Percentiles rank a stretch among this genome's conserved stretches.
Conservation (phyloP, 1,140 invertebrate species). For the Drosophila malerkotliana region DNA sequence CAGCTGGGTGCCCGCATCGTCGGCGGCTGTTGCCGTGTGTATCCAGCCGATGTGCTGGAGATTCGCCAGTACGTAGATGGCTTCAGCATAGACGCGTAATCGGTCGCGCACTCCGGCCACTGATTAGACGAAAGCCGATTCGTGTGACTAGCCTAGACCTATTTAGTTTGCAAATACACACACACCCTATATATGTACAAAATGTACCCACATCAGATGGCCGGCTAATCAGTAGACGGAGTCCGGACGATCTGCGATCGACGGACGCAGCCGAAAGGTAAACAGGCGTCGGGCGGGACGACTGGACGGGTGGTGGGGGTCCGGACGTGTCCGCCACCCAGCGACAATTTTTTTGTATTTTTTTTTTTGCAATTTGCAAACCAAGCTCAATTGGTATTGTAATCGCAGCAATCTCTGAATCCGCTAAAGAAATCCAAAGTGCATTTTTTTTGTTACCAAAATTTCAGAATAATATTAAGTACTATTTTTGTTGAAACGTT, state of each 20-base stretch:
- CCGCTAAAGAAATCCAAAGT: not conserved
- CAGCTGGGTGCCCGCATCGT: constrained; percentile 88
- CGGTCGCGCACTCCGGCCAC: constrained; percentile 14
- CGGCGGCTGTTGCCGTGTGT: constrained; percentile 92
- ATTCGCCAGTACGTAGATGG: constrained; percentile 84
- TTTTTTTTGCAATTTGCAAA: constrained; percentile 8
- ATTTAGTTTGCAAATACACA: constrained; percentile 42
- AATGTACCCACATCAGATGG: constrained; percentile 38
- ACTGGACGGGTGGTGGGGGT: not conserved
- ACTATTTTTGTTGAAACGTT: not conserved
- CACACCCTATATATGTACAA: constrained; percentile 11
- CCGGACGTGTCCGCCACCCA: constrained; percentile 6
- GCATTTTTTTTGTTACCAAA: constrained; percentile 17
- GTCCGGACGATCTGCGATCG: constrained; percentile 6
- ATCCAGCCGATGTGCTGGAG: constrained; percentile 86
- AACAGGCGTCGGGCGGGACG: not conserved
- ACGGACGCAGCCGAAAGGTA: constrained; percentile 15
- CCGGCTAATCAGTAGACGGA: constrained; percentile 33
- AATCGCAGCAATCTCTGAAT: constrained; percentile 17
- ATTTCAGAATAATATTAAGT: not conserved
- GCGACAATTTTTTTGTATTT: constrained; percentile 9
- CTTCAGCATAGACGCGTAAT: constrained; percentile 39
- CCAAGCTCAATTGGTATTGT: constrained; percentile 13
- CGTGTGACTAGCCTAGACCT: constrained; percentile 49
- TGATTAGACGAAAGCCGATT: constrained; percentile 40